Evolutionary conservation across 2,797 vertebrate species (phyloP).

Genomic region (Ambastaia sidthimunki): DNA sequence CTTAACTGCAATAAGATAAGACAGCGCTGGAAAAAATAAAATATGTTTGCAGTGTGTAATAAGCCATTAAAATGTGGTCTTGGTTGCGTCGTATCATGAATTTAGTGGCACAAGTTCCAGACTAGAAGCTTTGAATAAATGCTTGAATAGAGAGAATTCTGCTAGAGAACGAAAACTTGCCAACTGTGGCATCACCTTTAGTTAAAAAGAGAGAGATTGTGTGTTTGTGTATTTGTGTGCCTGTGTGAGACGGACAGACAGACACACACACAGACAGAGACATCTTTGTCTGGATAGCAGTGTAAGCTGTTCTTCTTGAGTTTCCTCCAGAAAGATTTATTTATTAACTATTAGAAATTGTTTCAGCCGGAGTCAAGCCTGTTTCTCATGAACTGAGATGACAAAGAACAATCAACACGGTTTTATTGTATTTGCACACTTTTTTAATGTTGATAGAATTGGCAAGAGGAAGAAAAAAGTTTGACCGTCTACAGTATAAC

Average conservation of each 20-base stretch:
- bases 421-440: not conserved
- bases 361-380: not conserved
- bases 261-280: not conserved
- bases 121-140: slow-evolving; percentile 26
- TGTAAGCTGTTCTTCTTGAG: not conserved
- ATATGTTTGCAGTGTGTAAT: not conserved
- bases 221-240: not conserved
- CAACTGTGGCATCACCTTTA: slow-evolving; percentile 35
- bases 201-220: slow-evolving; percentile 16
- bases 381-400: not conserved
- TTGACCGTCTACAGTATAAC: not conserved
- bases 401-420: not conserved
- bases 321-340: not conserved
- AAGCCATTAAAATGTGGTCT: not conserved
- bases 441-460: not conserved
- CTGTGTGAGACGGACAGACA: not conserved
- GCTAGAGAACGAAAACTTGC: slow-evolving; percentile 43
- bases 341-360: not conserved
- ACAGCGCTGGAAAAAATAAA: not conserved
- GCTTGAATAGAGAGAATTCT: not conserved
- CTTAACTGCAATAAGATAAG: not conserved
- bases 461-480: not conserved
- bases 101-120: not conserved
- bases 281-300: slow-evolving; percentile 18
- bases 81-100: not conserved